Evolutionary conservation across 1,140 invertebrate genomes (phyloP).

Genomic region (Micrasema longulum): DNA sequence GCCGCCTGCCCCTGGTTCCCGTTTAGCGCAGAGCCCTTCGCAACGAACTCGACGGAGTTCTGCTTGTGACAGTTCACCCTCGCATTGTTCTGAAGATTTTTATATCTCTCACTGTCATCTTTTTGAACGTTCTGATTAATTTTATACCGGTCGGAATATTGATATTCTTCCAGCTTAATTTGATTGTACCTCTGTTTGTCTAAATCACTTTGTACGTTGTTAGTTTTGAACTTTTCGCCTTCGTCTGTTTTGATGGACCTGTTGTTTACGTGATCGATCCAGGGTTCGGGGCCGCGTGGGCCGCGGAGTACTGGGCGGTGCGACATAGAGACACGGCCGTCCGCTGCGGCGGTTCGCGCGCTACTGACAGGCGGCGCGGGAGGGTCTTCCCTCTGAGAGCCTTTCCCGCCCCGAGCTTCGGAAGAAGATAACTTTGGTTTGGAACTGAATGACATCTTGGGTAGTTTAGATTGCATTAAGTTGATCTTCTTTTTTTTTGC

Average conservation of each 20-base stretch:
- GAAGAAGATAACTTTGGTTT: constrained; percentile 17
- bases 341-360: constrained; percentile 60
- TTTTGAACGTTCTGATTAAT: constrained; percentile 23
- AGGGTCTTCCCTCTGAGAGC: constrained; percentile 56
- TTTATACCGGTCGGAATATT: constrained; percentile 13
- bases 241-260: constrained; percentile 34
- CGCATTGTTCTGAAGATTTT: constrained; percentile 38
- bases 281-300: constrained; percentile 46
- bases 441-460: constrained; percentile 59
- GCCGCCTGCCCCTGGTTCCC: constrained; percentile 59
- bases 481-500: constrained; percentile 68
- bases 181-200: constrained; percentile 25
- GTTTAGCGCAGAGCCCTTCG: constrained; percentile 58
- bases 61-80: constrained; percentile 46
- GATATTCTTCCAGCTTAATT: constrained; percentile 21
- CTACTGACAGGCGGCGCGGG: constrained; percentile 39
- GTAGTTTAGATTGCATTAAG: constrained; percentile 65
- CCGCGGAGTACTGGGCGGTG: constrained; percentile 41
- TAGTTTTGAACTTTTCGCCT: constrained; percentile 29
- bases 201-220: constrained; percentile 10
- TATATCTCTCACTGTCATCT: constrained; percentile 39
- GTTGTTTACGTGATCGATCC: constrained; percentile 45
- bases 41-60: constrained; percentile 52
- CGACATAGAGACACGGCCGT: constrained; percentile 53
- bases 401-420: constrained; percentile 53